Base-by-base conservation (phyloP, 2,888 invertebrate species). In the Phalera bucephala region DNA sequence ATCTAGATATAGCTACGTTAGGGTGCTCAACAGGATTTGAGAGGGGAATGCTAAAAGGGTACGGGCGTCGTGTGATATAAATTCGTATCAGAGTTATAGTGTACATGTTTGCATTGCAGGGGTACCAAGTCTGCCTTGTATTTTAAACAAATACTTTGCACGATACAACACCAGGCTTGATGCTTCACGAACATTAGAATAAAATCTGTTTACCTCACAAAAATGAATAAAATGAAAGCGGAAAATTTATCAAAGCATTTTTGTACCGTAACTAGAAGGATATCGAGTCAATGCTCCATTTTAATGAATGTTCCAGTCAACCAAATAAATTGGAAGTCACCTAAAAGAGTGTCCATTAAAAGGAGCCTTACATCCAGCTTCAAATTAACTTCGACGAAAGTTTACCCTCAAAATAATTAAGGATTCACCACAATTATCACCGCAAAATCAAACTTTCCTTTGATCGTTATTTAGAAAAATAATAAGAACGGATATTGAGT, bases 341-440 rank as follows among this genome's bases (percentile, higher is more conserved):
- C 79, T 69, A 77, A 84, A 86, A 83, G 81, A 80, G 85, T 86
- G 81, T 81, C 86, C 85, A 86, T 88, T 87, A 86, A 84, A 82
- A 75, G 78, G 80, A 83, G 80, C 78, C 78, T 77, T 84, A 82
- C 80, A 78, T 73, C 72, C 80, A 80, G 66, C 75, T 70, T 79
- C 77, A 87, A 89, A 88, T 89, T 89, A 86, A 88, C 88, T 88
- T 76, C 54, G 62, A 75, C 66, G 68, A 84, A 88, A 89, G 88
- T 88, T 89, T 88, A 88, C 87, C 88, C 88, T 82, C 87, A 80
- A 89, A 89, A 88, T 88, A 89, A 89, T 89, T 88, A 88, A 83
- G 84, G 88, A 88, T 87, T 84, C 83, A 72, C 89, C 88, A 79
- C 88, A 88, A 88, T 89, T 89, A 88, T 89, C 86, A 74, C 86